phyloP scores from a whole-genome alignment of 2,888 invertebrate genomes.

The Eupithecia subumbrata region DNA sequence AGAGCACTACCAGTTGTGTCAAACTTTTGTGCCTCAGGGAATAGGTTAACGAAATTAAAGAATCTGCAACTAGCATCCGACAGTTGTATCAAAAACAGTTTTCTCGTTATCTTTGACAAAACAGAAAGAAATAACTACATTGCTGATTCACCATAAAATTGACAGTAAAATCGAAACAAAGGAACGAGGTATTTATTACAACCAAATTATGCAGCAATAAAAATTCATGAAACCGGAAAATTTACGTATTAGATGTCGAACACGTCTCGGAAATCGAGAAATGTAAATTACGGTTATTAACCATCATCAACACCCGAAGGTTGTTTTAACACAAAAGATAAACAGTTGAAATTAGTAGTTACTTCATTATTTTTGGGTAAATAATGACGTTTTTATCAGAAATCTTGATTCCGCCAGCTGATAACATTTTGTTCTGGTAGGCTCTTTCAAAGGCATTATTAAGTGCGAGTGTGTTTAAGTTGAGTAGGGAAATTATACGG shows the following conservation, averaged over 20 bases:
- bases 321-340: conserved; percentile 81
- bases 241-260: conserved; percentile 75
- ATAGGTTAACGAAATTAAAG: too few species aligned
- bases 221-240: conserved; percentile 72
- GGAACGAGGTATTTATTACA: conserved; percentile 56
- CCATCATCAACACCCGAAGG: conserved; percentile 79
- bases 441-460: conserved; percentile 39
- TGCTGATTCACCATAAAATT: conserved; percentile 17
- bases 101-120: not conserved
- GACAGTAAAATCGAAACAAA: conserved; percentile 53
- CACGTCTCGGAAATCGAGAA: conserved; percentile 77
- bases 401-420: conserved; percentile 71
- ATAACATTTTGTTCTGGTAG: conserved; percentile 56
- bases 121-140: not conserved
- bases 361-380: conserved; percentile 78
- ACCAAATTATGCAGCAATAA: conserved; percentile 61
- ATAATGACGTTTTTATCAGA: conserved; percentile 76
- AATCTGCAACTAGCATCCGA: not conserved
- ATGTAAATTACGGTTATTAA: conserved; percentile 81
- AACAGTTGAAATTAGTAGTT: conserved; percentile 79
- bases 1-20: not conserved
- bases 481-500: conserved; percentile 32
- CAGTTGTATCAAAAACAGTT: not conserved
- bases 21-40: not conserved
- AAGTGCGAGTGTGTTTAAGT: conserved; percentile 37